Evolutionary conservation across 2,113 vertebrate species (phyloP).

Genomic region (Cyphomyrus discorhynchus): DNA sequence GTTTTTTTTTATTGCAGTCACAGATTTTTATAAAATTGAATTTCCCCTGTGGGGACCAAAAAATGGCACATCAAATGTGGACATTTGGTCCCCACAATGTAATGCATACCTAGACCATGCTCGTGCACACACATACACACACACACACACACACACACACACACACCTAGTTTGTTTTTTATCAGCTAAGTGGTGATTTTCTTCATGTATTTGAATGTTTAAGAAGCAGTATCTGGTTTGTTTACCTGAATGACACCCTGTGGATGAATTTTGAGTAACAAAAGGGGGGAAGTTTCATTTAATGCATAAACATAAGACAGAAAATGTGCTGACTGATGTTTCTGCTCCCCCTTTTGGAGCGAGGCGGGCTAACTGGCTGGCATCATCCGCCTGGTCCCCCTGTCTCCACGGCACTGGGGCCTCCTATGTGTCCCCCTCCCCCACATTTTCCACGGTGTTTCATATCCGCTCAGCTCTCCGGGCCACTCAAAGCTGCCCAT

Average conservation of each 20-base stretch:
- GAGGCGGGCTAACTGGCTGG: background rate
- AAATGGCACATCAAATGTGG: too few species aligned
- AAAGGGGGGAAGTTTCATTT: background rate
- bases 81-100: too few species aligned
- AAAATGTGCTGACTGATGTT: conserved; percentile 11
- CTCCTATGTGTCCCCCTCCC: background rate
- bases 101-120: too few species aligned
- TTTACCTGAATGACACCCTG: background rate
- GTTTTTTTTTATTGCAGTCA: too few species aligned
- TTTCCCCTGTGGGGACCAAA: too few species aligned
- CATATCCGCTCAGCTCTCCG: background rate
- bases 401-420: background rate
- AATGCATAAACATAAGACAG: background rate
- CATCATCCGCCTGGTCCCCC: background rate
- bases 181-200: background rate
- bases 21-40: too few species aligned
- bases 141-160: background rate
- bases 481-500: background rate
- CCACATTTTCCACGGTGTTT: background rate
- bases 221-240: background rate
- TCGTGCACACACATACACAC: background rate
- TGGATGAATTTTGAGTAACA: background rate
- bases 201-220: background rate
- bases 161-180: background rate
- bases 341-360: conserved; percentile 1